Base-by-base conservation (phyloP, 2,113 vertebrate species). In the Anser cygnoides region DNA sequence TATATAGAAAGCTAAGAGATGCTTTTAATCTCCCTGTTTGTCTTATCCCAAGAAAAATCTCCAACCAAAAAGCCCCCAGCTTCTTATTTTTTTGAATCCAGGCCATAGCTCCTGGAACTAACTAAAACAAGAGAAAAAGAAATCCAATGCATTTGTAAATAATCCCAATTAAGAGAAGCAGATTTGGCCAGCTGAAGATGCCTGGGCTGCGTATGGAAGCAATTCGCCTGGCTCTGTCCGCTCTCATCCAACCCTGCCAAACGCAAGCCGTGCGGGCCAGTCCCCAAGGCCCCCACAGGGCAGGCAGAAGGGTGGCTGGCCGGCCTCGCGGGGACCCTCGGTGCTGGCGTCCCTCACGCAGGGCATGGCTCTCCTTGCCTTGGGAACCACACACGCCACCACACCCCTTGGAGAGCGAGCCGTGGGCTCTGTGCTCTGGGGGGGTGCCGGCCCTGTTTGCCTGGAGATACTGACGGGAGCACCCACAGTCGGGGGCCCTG, bases 71-170 rank as follows among this genome's bases (percentile, higher is more conserved):
- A 87, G 10, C 25, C 13, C 65, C 2, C 41, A 28, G 71, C 68
- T 43, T 80, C 50, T 81, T 89, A 5, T 52, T 54, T 54, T 63
- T 81, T 80, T 68, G 2, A 71, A 81, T 19, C 63, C 41, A 10
- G 59, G 49, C 67, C 63, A 41, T 70, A 89, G 90, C 84, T 96
- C 87, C 87, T 94, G 80, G 84, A 96, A 77, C 81, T 73, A 83
- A 96, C 80, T 84, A 87, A 95, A 84, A 77, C 39, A 88, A 89
- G 39, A 89, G 52, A 62, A 49, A 19, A n/a, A 93, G 29, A 77
- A 76, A 71, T 52, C 19, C 39, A 74, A 46, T 43, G 70, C 57
- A 80, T 89, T 71, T 63, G 89, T 82, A 77, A 94, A 77, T 92
- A 91, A 80, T 58, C 62, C 61, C 57, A 67, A 29, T 58, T 77